Base-by-base conservation (phyloP, 2,888 invertebrate genomes). In the Alcis repandata region DNA sequence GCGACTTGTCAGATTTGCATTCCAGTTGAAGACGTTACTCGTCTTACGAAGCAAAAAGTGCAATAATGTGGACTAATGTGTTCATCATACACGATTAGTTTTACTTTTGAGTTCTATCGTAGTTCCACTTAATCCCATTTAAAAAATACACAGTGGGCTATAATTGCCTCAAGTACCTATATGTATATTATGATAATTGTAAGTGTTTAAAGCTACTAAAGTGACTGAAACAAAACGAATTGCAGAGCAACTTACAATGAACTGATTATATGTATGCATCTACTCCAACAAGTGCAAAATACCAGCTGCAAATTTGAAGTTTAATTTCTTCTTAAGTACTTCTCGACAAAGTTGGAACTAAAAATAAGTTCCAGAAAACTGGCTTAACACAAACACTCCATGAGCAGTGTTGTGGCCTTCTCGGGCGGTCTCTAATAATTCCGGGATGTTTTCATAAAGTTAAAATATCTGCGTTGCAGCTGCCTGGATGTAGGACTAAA, bases 361-460 rank as follows among this genome's bases (percentile, higher is more conserved):
- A 3, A 11, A 36, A 36, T 36, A 36, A 36, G 9, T 11, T 11
- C 9, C 17, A 36, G 13, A 13, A 8, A 9, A 53, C 59, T 53
- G 52, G 36, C 1, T 38, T 7, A 45, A 15, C 9, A 22, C 40
- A 60, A 60, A 53, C 27, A 11, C 52, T 17, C 45, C 33, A 6
- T 1, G 33, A 22, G 11, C 36, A 45, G 40, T 48, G 19, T 20
- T 32, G 52, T 40, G 51, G 51, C 15, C 17, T 11, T 46, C 48
- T 38, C 48, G 43, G 41, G 53, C 62, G 36, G 17, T 45, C 48
- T 49, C 62, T 64, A 68, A 69, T 69, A 69, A 62, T 69, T 67
- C 65, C 46, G 59, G 60, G 58, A 58, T 71, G 68, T 71, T 69
- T 71, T 71, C 68, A 69, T 61, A 71, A 71, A 71, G 68, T 69